phyloP scores from a whole-genome alignment of 2,113 vertebrate genomes.

The Empidonax alnorum region DNA sequence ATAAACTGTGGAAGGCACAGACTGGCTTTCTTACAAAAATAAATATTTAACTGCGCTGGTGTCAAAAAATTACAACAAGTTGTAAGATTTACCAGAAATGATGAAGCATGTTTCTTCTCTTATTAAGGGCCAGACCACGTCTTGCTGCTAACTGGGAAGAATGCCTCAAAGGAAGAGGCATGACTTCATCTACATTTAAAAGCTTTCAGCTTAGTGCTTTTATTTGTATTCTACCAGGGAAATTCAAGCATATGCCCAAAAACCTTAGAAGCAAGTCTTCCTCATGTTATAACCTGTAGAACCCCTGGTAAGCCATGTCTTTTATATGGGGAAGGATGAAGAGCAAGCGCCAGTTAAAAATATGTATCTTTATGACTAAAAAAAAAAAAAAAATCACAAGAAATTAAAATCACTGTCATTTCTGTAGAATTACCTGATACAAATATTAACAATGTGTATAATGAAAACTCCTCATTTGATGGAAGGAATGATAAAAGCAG shows the following conservation, averaged over 20 bases:
- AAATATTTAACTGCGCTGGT: slow-evolving; percentile 7
- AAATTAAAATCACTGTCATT: background rate
- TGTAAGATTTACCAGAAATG: slow-evolving; percentile 27
- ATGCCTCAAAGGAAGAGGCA: background rate
- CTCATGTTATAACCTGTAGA: background rate
- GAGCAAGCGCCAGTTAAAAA: background rate
- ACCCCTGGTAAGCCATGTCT: background rate
- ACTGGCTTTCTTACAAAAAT: background rate
- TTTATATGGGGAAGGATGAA: background rate
- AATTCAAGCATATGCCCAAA: background rate
- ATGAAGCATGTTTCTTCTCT: slow-evolving; percentile 11
- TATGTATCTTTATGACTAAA: background rate
- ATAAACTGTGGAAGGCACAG: background rate
- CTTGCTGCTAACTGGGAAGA: slow-evolving; percentile 7
- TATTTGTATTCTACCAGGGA: background rate
- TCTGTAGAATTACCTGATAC: background rate
- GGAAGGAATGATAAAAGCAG: background rate
- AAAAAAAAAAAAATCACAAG: background rate
- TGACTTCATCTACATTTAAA: slow-evolving; percentile 33
- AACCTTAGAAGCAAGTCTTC: background rate
- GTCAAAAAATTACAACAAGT: slow-evolving; percentile 18
- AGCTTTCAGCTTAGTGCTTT: slow-evolving; percentile 24
- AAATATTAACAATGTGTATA: background rate
- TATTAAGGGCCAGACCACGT: background rate
- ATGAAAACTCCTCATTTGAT: background rate